Conservation (phyloP, 2,113 vertebrate genomes). For the Notarius quadriscutis region DNA sequence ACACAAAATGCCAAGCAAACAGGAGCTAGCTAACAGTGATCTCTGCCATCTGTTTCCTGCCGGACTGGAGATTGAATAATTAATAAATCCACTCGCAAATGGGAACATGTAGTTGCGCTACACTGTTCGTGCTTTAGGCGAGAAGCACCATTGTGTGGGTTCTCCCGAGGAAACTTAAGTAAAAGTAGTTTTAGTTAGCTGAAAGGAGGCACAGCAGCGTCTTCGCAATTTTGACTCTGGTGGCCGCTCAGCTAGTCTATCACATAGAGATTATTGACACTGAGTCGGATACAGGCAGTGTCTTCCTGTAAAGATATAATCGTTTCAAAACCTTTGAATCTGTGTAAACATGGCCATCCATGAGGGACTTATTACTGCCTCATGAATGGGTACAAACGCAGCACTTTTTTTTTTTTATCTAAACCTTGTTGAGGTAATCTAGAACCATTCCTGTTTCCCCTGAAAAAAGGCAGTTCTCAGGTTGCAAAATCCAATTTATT, state of each 20-base stretch:
- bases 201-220: neutral
- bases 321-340: neutral
- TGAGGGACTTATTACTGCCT: neutral
- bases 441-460: neutral
- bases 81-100: slow-evolving; percentile 37
- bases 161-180: neutral
- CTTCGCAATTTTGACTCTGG: neutral
- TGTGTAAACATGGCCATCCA: neutral
- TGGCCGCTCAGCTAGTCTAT: neutral
- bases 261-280: too few species aligned
- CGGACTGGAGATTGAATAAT: slow-evolving; percentile 51
- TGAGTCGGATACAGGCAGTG: neutral
- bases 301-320: neutral
- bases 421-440: neutral
- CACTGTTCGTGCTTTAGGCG: neutral
- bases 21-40: slow-evolving; percentile 31
- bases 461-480: neutral
- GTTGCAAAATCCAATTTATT: neutral
- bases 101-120: slow-evolving; percentile 19
- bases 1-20: slow-evolving; percentile 32
- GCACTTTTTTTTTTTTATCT: neutral
- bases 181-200: neutral
- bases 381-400: neutral
- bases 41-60: slow-evolving; percentile 53
- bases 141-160: neutral